Evolutionary conservation across 2,888 invertebrate genomes (phyloP).

Genomic region (Melikaiella ostensackeni): DNA sequence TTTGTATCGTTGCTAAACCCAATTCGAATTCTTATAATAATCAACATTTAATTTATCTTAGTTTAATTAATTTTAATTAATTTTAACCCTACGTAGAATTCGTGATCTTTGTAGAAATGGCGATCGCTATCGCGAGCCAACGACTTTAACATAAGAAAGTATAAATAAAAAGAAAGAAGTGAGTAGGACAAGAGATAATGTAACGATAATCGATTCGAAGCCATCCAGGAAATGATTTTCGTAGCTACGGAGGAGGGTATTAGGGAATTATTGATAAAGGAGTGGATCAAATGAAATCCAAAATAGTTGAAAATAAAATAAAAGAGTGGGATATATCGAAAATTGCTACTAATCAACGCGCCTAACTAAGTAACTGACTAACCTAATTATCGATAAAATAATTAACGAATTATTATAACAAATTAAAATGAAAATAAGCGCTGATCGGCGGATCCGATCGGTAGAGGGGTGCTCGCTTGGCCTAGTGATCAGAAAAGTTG

Average conservation of each 20-base stretch:
- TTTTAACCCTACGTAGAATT: not conserved
- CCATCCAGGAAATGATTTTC: constrained; percentile 68
- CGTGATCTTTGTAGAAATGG: constrained; percentile 43
- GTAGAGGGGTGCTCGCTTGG: constrained; percentile 7
- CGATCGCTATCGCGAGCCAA: constrained; percentile 51
- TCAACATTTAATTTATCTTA: not conserved
- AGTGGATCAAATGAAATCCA: constrained; percentile 18
- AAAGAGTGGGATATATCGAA: constrained; percentile 38
- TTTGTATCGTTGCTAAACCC: not conserved
- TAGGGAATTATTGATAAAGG: constrained; percentile 23
- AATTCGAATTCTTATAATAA: not conserved
- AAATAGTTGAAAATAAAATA: constrained; percentile 19
- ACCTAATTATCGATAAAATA: constrained; percentile 52
- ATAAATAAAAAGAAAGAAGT: constrained; percentile 44
- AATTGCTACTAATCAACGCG: constrained; percentile 65
- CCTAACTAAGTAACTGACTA: constrained; percentile 67
- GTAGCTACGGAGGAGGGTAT: constrained; percentile 43
- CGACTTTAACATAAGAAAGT: constrained; percentile 56
- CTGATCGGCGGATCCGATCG: constrained; percentile 22
- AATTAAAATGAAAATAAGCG: constrained; percentile 20
- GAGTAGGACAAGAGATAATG: constrained; percentile 40
- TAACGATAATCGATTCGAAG: constrained; percentile 66
- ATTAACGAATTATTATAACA: constrained; percentile 58
- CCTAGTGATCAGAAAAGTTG: constrained; percentile 32
- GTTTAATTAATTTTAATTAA: not conserved